Evolutionary conservation across 2,888 invertebrate species (phyloP).

Genomic region (Limnephilus auricula): DNA sequence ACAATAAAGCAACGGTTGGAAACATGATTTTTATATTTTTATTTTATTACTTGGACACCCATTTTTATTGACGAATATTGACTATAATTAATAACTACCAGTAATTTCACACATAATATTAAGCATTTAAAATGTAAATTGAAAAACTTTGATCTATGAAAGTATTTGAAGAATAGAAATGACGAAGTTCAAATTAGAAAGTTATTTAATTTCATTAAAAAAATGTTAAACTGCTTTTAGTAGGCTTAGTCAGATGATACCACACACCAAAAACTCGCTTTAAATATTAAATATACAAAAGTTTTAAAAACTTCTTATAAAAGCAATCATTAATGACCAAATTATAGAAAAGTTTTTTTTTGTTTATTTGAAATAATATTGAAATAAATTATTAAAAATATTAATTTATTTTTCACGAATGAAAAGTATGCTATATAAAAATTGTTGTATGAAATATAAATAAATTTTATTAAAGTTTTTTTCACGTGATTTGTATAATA

Average conservation of each 20-base stretch:
- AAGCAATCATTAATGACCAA: not conserved
- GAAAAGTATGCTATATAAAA: too few relatives aligned
- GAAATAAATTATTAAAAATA: not conserved
- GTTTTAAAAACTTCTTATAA: not conserved
- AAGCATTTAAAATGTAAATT: not conserved
- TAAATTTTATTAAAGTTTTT: too few relatives aligned
- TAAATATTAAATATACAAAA: conserved; percentile 3
- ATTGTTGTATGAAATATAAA: too few relatives aligned
- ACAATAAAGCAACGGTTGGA: not conserved
- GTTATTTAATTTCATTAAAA: not conserved
- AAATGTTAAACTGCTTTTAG: not conserved
- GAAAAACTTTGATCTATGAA: not conserved
- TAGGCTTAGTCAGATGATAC: not conserved
- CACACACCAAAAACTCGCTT: not conserved
- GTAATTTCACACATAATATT: not conserved
- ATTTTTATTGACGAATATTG: not conserved
- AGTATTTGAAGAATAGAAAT: not conserved
- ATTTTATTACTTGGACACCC: not conserved
- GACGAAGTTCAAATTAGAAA: not conserved
- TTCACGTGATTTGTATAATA: not conserved
- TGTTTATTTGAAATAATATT: not conserved
- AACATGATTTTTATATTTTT: not conserved
- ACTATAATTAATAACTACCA: not conserved
- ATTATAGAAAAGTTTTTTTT: not conserved
- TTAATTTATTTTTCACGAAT: too few relatives aligned